phyloP scores from a whole-genome alignment of 37 sponge, comb jelly and placozoan genomes.

The Sycon ciliatum region DNA sequence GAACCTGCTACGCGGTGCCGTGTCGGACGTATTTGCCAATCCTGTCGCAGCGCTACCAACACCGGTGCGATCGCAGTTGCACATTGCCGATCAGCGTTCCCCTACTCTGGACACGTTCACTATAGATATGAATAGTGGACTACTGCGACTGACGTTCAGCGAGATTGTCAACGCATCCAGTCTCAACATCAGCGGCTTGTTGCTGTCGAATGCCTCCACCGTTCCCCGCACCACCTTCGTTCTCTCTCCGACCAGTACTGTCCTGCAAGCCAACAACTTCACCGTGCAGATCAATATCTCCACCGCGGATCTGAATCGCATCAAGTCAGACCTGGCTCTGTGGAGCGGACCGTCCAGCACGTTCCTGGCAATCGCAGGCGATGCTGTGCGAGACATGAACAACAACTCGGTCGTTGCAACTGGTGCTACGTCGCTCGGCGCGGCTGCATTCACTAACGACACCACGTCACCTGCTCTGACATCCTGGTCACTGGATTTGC shows the following conservation, averaged over 20 bases:
- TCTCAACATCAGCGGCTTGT: slow-evolving; percentile 12
- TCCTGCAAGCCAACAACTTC: neutral
- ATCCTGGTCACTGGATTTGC: slow-evolving; percentile 57
- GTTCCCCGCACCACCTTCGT: neutral
- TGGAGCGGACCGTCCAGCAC: slow-evolving; percentile 32
- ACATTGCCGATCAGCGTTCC: slow-evolving; percentile 35
- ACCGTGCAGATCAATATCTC: slow-evolving; percentile 35
- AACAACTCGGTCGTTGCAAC: no score
- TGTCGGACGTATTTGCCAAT: slow-evolving; percentile 50
- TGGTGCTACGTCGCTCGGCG: no score
- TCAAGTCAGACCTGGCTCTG: slow-evolving; percentile 46
- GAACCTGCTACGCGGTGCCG: slow-evolving; percentile 23
- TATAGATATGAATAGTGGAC: slow-evolving; percentile 54
- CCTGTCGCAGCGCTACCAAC: slow-evolving; percentile 9
- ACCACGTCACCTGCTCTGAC: slow-evolving; percentile 41
- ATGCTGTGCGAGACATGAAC: slow-evolving; percentile 48
- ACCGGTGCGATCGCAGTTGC: slow-evolving; percentile 35
- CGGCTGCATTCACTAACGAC: slow-evolving; percentile 44
- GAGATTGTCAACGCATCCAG: slow-evolving; percentile 68
- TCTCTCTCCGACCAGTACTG: neutral
- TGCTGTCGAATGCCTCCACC: slow-evolving; percentile 10
- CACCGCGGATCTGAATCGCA: slow-evolving; percentile 53
- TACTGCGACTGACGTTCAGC: slow-evolving; percentile 60
- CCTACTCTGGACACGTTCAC: slow-evolving; percentile 42
- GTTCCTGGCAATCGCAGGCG: neutral